Base-by-base conservation (phyloP, 2,113 vertebrate species). In the Carassius auratus region DNA sequence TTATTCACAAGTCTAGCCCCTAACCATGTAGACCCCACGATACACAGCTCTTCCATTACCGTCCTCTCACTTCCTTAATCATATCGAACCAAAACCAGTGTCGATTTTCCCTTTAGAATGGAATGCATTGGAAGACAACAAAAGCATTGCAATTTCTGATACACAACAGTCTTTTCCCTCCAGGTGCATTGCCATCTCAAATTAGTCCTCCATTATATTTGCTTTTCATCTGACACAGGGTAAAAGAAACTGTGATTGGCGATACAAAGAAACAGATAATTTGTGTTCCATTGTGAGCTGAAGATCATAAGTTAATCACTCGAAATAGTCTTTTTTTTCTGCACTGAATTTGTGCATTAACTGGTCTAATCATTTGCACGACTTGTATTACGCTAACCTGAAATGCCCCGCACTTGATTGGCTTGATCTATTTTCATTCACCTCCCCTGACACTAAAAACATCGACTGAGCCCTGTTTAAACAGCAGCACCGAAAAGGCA, bases 1-100 rank as follows among this genome's bases (percentile, higher is more conserved):
- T 95, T 95, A 95, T 95, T 95, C 95, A 95, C 93, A 93, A 93
- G 93, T 94, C 93, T 93, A 92, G 93, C 93, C 93, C 94, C 93
- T 94, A 94, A 95, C 93, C 93, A 93, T 89, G 91, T 89, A 92
- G 93, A 93, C 92, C 91, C 91, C 87, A 87, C 89, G 87, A 93
- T 92, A 92, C 91, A 91, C 91, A 93, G 92, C 88, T 91, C 92
- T 93, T 92, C 92, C 91, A 93, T 93, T 94, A 93, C 91, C 89
- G 90, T 89, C 85, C 90, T 64, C 74, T 90, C 86, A 86, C 86
- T 86, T 91, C 89, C 90, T 91, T 93, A 93, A 94, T 95, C 92
- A 86, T 91, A 93, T 93, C 91, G 88, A 94, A 93, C 92, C 92
- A 93, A 86, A 71, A 93, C 89, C 93, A 92, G 94, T 94, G 94